Base-by-base conservation (phyloP, 2,113 vertebrate species). In the Melanerpes aurifrons region DNA sequence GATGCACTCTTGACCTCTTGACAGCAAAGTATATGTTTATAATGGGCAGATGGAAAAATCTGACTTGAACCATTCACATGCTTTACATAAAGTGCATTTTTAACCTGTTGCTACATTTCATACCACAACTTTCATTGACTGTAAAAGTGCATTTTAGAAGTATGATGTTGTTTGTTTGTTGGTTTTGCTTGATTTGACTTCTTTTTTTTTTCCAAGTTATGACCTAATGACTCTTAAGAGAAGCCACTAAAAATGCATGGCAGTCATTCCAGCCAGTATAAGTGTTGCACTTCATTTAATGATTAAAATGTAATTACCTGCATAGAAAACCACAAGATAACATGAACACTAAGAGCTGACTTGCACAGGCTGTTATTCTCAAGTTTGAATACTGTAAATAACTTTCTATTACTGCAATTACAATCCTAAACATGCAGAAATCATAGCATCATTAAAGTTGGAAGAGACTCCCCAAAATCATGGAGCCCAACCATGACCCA, bases 271-370 rank as follows among this genome's bases (percentile, higher is more conserved):
- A 93, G 82, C 82, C 86, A 89, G 48, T 77, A 71, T 92, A 95
- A 95, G 91, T 94, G 90, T 47, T 53, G 53, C 77, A 93, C 88
- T 95, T 93, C 88, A 96, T 95, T 95, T 92, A 95, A 92, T 94
- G 73, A 95, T 61, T 92, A 91, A 92, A 96, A 90, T 74, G 66
- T 84, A 96, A 97, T 96, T 96, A 95, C 92, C 84, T 96, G 79
- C 80, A 87, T 26, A 94, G 81, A 91, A 95, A 94, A 95, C 48
- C 85, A 79, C 70, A 86, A 94, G 58, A 91, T 89, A 95, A 86
- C 54, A 62, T 15, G 17, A 94, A 92, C 58, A 91, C 14, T 50
- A 86, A 43, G 68, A 94, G 77, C 43, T 18, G 12, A 70, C 40
- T 68, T 45, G 25, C 81, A 32, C n/a, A 31, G 57, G 31, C 9